These are phyloP conservation scores for Caenorhabditis wallacei DNA, from an alignment of 2,888 invertebrate genomes.

Conservation along the genomic window DNA sequence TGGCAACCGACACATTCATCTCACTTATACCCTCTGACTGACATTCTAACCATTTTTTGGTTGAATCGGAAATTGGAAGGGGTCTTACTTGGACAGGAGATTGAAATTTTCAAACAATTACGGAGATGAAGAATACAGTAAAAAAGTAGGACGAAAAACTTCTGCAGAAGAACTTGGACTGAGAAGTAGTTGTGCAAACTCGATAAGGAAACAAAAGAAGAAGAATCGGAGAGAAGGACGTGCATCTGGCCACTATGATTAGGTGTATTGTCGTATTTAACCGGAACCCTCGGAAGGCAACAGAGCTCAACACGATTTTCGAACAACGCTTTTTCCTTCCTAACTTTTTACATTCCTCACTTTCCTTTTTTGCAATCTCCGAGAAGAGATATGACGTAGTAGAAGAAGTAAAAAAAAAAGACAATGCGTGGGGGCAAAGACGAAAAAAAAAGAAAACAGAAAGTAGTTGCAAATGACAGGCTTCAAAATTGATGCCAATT, in stretches of 20 bases:
- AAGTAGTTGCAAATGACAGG: conserved; percentile 54
- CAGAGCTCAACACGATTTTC: conserved; percentile 56
- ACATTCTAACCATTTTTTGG: conserved; percentile 22
- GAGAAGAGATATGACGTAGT: conserved; percentile 23
- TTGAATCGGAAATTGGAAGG: not conserved
- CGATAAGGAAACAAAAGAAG: conserved; percentile 53
- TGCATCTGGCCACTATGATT: conserved; percentile 53
- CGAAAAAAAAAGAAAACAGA: conserved; percentile 1
- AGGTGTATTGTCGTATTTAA: conserved; percentile 57
- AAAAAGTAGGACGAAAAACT: not conserved
- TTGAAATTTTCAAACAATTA: not conserved
- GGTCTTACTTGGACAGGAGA: not conserved
- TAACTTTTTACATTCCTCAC: conserved; percentile 1
- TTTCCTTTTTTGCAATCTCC: conserved; percentile 7
- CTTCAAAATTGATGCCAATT: conserved; percentile 53
- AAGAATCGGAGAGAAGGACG: conserved; percentile 17
- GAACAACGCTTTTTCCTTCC: conserved; percentile 38
- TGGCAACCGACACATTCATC: not conserved
- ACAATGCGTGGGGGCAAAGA: conserved; percentile 20
- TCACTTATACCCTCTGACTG: conserved; percentile 1
- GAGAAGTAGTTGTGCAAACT: conserved; percentile 31
- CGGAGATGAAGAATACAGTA: no score
- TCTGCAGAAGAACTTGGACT: not conserved
- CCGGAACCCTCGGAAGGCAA: conserved; percentile 47
- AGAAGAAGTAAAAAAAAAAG: conserved; percentile 14